Conservation (phyloP, 64 coral and sea anemone genomes). For the Orbicella faveolata region DNA sequence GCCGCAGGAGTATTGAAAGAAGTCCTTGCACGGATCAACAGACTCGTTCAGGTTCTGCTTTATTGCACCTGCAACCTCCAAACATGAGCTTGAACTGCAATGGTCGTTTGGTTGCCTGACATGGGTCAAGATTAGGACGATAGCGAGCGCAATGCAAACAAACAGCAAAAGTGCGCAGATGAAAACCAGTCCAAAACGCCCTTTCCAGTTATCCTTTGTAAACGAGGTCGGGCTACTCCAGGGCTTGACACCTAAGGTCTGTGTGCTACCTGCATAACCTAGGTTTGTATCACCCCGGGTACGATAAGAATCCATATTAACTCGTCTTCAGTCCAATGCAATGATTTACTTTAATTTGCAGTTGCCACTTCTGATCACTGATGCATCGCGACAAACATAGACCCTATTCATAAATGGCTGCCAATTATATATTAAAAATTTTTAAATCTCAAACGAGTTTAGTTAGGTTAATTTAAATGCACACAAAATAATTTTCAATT, state of each 20-base stretch:
- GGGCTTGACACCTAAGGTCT: not conserved
- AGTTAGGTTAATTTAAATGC: too few relatives aligned
- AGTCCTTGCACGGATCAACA: constrained; percentile 43
- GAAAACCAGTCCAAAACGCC: not conserved
- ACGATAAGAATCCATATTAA: constrained; percentile 3
- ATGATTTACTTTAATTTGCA: not conserved
- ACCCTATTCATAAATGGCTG: too few relatives aligned
- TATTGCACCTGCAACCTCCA: constrained; percentile 28
- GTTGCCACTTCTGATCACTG: not conserved
- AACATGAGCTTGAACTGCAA: constrained; percentile 21
- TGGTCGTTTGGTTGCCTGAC: not conserved
- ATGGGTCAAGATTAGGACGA: too few relatives aligned
- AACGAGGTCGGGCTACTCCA: not conserved
- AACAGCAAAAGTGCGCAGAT: constrained; percentile 1
- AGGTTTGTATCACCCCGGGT: not conserved
- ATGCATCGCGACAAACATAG: not conserved
- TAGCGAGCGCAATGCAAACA: constrained; percentile 10
- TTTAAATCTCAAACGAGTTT: too few relatives aligned
- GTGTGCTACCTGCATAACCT: constrained; percentile 7
- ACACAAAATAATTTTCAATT: too few relatives aligned
- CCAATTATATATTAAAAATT: too few relatives aligned
- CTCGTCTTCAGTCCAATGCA: not conserved
- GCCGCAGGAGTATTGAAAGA: constrained; percentile 53
- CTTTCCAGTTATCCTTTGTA: not conserved
- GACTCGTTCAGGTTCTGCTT: constrained; percentile 42